Percentiles rank a stretch among this genome's conserved stretches.
Evolutionary conservation across 2,888 invertebrate species (phyloP).

Genomic region (Calliopum simillimum): DNA sequence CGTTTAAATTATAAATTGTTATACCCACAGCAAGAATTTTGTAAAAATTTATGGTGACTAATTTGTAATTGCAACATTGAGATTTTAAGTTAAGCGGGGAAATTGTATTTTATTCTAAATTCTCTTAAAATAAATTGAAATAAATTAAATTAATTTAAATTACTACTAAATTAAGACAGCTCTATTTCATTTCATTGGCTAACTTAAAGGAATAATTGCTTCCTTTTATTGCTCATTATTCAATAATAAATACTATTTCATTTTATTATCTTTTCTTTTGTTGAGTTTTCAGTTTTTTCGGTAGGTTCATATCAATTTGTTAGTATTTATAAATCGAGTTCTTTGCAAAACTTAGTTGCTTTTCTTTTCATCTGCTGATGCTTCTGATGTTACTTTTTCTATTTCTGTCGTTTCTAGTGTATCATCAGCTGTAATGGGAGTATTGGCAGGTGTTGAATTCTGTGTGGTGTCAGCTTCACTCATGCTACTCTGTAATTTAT

Average conservation of each 20-base stretch:
- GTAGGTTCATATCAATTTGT: not conserved
- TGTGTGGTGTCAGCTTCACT: conserved; percentile 54
- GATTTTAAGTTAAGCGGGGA: no score
- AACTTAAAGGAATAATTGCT: not conserved
- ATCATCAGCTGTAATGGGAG: conserved; percentile 26
- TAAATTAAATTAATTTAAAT: conserved; percentile 29
- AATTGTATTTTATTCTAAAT: not conserved
- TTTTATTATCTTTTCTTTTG: not conserved
- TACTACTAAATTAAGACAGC: conserved; percentile 3
- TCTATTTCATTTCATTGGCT: conserved; percentile 20
- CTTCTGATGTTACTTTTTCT: conserved; percentile 35
- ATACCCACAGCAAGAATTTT: no score
- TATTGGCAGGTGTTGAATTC: conserved; percentile 24
- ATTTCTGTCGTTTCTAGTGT: conserved; percentile 33
- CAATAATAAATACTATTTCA: not conserved
- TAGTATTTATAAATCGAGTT: conserved; percentile 1
- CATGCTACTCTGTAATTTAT: conserved; percentile 54
- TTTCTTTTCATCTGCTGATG: conserved; percentile 35
- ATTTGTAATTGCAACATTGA: no score
- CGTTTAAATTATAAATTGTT: no score
- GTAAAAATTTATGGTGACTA: no score
- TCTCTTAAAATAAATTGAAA: conserved; percentile 3
- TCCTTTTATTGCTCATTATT: not conserved
- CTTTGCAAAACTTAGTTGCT: conserved; percentile 26
- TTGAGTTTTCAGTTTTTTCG: conserved; percentile 3